Conservation (phyloP, 2,113 vertebrate species). For the Halcyon malimbica region DNA sequence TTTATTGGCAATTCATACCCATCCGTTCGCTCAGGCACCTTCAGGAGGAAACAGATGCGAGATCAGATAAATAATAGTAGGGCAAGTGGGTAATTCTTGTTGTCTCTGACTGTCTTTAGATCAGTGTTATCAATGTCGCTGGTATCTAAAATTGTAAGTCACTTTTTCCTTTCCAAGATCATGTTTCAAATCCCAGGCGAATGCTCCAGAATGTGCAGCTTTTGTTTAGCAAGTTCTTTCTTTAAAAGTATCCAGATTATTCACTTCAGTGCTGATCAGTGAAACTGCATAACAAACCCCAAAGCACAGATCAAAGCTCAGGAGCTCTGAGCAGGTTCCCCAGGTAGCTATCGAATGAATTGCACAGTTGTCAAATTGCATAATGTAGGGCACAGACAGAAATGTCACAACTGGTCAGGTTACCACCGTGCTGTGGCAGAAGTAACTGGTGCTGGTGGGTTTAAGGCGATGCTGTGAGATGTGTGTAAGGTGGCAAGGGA, state of each 20-base stretch:
- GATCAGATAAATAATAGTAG: not conserved
- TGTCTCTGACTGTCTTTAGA: not conserved
- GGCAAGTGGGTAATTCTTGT: not conserved
- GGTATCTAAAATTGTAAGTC: not conserved
- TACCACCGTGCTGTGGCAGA: not conserved
- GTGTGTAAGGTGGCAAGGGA: not conserved
- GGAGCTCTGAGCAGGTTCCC: not conserved
- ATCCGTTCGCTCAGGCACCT: not conserved
- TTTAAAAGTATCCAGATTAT: not conserved
- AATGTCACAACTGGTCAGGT: not conserved
- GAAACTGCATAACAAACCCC: not conserved
- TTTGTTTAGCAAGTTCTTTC: not conserved
- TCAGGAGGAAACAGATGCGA: not conserved
- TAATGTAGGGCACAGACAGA: not conserved
- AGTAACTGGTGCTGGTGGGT: not conserved
- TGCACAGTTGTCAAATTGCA: not conserved
- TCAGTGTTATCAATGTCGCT: not conserved
- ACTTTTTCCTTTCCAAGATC: not conserved
- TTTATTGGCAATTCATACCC: not conserved
- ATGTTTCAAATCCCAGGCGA: constrained; percentile 3
- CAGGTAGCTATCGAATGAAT: not conserved
- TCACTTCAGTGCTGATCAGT: not conserved
- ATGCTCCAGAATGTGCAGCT: not conserved
- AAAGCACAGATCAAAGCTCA: not conserved
- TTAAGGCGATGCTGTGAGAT: not conserved